Conservation (phyloP, 2,797 vertebrate species). For the Acridotheres tristis region DNA sequence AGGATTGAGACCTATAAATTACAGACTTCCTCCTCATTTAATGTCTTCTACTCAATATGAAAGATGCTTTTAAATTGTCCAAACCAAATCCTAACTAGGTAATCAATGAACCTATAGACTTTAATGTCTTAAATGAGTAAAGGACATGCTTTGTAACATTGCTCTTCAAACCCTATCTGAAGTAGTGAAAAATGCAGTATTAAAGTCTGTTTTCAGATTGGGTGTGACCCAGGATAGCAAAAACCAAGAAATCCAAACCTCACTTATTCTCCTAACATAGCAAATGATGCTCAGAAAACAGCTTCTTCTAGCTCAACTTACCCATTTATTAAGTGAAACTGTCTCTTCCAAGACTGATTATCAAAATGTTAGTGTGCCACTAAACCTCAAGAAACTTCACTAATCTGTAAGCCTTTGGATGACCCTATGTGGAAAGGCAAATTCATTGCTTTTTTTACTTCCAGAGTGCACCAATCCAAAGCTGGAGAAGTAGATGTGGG, state of each 20-base stretch:
- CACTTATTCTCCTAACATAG: neutral
- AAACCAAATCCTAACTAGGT: neutral
- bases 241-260: neutral
- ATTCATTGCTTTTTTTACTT: neutral
- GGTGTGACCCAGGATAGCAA: neutral
- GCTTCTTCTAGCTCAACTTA: neutral
- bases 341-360: neutral
- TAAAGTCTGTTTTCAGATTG: neutral
- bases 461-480: neutral
- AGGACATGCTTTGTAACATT: neutral
- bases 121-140: neutral
- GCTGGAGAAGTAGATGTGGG: neutral
- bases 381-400: neutral
- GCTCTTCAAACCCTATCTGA: neutral
- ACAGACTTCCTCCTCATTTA: neutral
- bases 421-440: neutral
- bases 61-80: neutral
- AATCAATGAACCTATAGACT: neutral
- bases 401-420: neutral
- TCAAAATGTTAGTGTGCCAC: neutral
- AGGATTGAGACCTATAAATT: neutral
- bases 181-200: neutral
- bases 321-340: neutral
- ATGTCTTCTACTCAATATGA: neutral
- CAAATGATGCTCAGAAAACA: neutral